These are phyloP conservation scores for Karalla daura DNA, from an alignment of 2,797 vertebrate species.

Conservation along the genomic window DNA sequence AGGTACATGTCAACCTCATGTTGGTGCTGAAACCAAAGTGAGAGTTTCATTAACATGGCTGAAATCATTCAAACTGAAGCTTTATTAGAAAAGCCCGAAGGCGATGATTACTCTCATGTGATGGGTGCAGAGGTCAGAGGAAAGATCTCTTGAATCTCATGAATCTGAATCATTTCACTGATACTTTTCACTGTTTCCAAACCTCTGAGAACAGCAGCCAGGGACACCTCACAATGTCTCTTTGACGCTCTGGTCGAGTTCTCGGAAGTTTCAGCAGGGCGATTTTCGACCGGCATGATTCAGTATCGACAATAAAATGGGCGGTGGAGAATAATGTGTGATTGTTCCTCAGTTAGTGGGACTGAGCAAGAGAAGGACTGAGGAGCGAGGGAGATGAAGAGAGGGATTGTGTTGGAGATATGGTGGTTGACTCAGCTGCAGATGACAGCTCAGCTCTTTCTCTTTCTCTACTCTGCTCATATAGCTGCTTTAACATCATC, in stretches of 20 bases:
- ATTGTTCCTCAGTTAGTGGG: conserved; percentile 48
- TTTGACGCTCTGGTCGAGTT: too few species aligned
- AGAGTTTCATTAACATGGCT: not conserved
- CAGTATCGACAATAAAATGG: not conserved
- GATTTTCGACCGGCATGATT: not conserved
- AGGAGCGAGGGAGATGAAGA: conserved; percentile 30
- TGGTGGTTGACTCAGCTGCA: conserved; percentile 65
- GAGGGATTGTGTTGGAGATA: conserved; percentile 47
- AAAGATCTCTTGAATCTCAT: not conserved
- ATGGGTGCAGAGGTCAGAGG: not conserved
- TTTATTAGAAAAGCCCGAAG: not conserved
- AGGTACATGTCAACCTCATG: not conserved
- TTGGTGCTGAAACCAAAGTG: not conserved
- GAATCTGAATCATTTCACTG: not conserved
- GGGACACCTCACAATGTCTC: too few species aligned
- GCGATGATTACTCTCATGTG: not conserved
- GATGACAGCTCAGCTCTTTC: conserved; percentile 38
- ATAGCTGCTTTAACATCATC: conserved; percentile 7
- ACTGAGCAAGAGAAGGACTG: conserved; percentile 35
- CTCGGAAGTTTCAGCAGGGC: too few species aligned
- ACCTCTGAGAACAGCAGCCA: not conserved
- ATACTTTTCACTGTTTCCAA: not conserved
- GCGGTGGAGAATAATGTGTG: conserved; percentile 1
- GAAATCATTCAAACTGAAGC: not conserved
- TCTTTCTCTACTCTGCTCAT: too few species aligned